These are phyloP conservation scores for Drosophila mettleri DNA, from an alignment of 2,888 invertebrate genomes.

Conservation along the genomic window DNA sequence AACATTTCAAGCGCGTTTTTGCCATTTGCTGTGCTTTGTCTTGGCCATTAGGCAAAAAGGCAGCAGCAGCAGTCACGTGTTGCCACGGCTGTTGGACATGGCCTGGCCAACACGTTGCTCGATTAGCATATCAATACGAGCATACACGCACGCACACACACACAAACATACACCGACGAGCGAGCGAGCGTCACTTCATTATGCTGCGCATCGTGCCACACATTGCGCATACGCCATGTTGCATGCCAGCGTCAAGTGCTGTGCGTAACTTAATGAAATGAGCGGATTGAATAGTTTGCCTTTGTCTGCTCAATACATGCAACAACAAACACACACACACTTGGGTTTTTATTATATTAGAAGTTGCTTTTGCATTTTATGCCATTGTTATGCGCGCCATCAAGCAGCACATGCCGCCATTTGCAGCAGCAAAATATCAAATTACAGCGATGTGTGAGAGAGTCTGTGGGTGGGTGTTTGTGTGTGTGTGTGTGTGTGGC, in stretches of 20 bases:
- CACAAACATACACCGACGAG: slow-evolving; percentile 12
- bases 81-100: slow-evolving; percentile 41
- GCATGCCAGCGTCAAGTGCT: slow-evolving; percentile 57
- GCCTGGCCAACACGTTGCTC: slow-evolving; percentile 63
- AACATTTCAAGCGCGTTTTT: slow-evolving; percentile 54
- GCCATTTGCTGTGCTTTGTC: slow-evolving; percentile 71
- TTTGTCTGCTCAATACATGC: slow-evolving; percentile 33
- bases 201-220: slow-evolving; percentile 68
- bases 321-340: slow-evolving; percentile 15
- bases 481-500: slow-evolving; percentile 38
- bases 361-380: slow-evolving; percentile 43
- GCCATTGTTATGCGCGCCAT: slow-evolving; percentile 57
- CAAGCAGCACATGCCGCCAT: slow-evolving; percentile 70
- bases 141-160: slow-evolving; percentile 26
- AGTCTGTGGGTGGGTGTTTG: slow-evolving; percentile 22
- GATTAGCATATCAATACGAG: slow-evolving; percentile 82
- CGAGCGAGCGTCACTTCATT: slow-evolving; percentile 72
- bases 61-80: slow-evolving; percentile 59
- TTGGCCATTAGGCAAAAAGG: slow-evolving; percentile 66
- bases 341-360: slow-evolving; percentile 74
- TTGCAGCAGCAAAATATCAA: slow-evolving; percentile 70
- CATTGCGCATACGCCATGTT: slow-evolving; percentile 71
- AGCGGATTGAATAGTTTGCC: slow-evolving; percentile 76
- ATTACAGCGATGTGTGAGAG: slow-evolving; percentile 50
- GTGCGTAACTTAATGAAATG: slow-evolving; percentile 77